phyloP scores from a whole-genome alignment of 2,888 invertebrate genomes.

The Gari tellinella region DNA sequence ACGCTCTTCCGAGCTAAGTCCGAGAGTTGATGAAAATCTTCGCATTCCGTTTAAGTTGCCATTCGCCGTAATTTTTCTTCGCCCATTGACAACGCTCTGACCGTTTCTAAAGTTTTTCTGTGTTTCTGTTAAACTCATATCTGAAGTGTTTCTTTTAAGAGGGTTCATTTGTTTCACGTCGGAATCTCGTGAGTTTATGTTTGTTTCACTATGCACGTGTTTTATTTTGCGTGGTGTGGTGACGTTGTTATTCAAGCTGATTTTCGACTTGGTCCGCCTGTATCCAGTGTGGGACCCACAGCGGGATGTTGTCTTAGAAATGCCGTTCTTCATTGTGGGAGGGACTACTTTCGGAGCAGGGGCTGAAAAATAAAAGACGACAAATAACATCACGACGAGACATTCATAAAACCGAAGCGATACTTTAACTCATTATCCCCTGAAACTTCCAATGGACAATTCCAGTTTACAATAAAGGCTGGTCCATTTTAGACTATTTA shows the following conservation, averaged over 20 bases:
- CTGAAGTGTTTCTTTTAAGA: constrained; percentile 50
- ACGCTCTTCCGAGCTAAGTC: constrained; percentile 37
- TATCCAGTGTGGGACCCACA: constrained; percentile 14
- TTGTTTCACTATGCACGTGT: constrained; percentile 34
- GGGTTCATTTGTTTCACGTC: constrained; percentile 3
- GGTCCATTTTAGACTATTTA: too few relatives aligned
- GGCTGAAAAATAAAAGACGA: constrained; percentile 14
- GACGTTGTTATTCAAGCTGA: constrained; percentile 51
- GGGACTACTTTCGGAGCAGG: constrained; percentile 5
- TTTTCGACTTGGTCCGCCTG: constrained; percentile 44
- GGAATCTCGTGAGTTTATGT: not conserved
- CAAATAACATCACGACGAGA: too few relatives aligned
- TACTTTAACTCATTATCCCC: too few relatives aligned
- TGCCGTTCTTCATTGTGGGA: constrained; percentile 20
- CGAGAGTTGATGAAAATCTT: constrained; percentile 57
- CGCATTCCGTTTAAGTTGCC: constrained; percentile 59
- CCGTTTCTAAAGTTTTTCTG: constrained; percentile 28
- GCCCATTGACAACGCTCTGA: constrained; percentile 18
- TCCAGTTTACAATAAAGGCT: too few relatives aligned
- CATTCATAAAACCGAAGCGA: too few relatives aligned
- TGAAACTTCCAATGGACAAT: too few relatives aligned
- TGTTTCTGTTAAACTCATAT: constrained; percentile 42
- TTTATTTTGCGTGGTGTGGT: constrained; percentile 32
- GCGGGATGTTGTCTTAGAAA: not conserved
- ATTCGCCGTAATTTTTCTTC: constrained; percentile 15